These are phyloP conservation scores for Venustaconcha ellipsiformis DNA, from an alignment of 1,140 invertebrate genomes.

Conservation along the genomic window DNA sequence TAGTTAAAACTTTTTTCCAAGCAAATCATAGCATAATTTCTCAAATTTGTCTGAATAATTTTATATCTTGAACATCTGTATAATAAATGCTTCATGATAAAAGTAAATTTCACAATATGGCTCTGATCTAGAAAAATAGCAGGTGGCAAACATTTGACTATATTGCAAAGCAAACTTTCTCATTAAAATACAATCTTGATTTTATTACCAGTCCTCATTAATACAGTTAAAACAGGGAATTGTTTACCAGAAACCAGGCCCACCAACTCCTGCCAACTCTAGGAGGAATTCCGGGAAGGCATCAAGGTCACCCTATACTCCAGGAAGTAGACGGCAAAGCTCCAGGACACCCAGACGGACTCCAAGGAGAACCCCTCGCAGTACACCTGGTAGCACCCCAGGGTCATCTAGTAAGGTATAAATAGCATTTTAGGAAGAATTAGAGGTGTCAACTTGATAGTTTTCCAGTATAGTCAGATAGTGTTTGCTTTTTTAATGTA, in stretches of 20 bases:
- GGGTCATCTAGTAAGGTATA: too few species aligned
- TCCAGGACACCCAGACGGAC: conserved; percentile 7
- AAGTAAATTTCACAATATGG: not conserved
- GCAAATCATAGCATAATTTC: too few species aligned
- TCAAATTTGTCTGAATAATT: too few species aligned
- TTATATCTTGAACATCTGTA: too few species aligned
- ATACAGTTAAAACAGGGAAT: conserved; percentile 41
- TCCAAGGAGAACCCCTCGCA: conserved; percentile 19
- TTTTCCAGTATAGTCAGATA: too few species aligned
- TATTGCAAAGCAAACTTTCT: not conserved
- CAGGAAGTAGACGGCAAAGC: conserved; percentile 5
- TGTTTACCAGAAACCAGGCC: conserved; percentile 52
- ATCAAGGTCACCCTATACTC: conserved; percentile 14
- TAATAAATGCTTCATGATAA: too few species aligned
- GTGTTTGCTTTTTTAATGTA: too few species aligned
- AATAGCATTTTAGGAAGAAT: too few species aligned
- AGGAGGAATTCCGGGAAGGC: conserved; percentile 34
- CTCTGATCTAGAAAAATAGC: not conserved
- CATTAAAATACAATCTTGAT: not conserved
- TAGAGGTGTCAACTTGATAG: too few species aligned
- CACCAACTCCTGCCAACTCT: conserved; percentile 48
- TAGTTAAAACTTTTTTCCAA: too few species aligned
- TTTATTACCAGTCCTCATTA: not conserved
- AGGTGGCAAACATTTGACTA: not conserved
- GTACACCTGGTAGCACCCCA: conserved; percentile 1